Base-by-base conservation (phyloP, 2,797 vertebrate species). In the Pempheris klunzingeri region DNA sequence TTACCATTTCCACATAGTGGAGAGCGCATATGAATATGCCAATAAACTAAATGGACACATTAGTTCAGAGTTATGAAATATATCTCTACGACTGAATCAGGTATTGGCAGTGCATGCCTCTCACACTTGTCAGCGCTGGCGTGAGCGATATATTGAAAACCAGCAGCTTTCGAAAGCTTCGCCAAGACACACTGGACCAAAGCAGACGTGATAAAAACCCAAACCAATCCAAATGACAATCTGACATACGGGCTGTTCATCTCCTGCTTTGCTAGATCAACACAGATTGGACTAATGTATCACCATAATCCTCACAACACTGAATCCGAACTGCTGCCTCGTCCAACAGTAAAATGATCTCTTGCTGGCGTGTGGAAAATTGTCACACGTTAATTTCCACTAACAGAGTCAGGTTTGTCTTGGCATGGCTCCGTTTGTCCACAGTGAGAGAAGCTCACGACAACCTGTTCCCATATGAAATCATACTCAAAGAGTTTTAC, bases 241-340 rank as follows among this genome's bases (percentile, higher is more conserved):
- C 72, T 81, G 83, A 90, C 89, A 93, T 90, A 86, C 75, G 86
- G 85, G 76, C 87, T 83, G 78, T 71, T 91, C 82, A 85, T 88
- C 83, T 91, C 84, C 80, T 73, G 87, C 83, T 87, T 85, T 87
- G 75, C 78, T 87, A 81, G 78, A 93, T 92, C 83, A 89, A 91
- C 92, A 92, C 87, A 90, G 85, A 92, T 83, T 83, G 87, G 84
- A 84, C 89, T 87, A 84, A 88, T 85, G 78, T 68, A 84, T 88
- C 86, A 75, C 74, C 78, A 74, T 84, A 90, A 90, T 91, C 87
- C 81, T 84, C 82, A 78, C 79, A 79, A 85, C 75, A 59, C 67
- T 79, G 74, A 78, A 84, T 82, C 77, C 7, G 6, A 85, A 86
- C 70, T 63, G 80, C 73, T 50, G 64, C 75, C 74, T 66, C 49